Percentiles rank a stretch among this genome's conserved stretches.
Evolutionary conservation across 2,797 vertebrate genomes (phyloP).

Genomic region (Poeciliopsis paucimaculata): DNA sequence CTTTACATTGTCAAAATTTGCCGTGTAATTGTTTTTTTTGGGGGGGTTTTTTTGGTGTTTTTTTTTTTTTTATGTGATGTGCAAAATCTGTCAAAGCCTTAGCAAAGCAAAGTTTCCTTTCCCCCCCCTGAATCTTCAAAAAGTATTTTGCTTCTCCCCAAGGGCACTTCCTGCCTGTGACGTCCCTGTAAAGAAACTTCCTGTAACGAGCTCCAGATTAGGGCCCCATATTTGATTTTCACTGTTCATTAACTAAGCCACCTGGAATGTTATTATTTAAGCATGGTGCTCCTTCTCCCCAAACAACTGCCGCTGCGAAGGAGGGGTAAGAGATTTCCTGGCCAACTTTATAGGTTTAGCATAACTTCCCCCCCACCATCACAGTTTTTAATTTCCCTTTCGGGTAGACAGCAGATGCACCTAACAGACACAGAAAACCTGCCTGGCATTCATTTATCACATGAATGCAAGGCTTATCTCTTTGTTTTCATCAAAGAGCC

Average conservation of each 20-base stretch:
- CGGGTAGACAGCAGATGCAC: constrained; percentile 76
- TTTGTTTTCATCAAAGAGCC: constrained; percentile 49
- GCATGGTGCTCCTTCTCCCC: constrained; percentile 82
- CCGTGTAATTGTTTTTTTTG: not conserved
- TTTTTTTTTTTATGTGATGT: not conserved
- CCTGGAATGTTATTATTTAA: constrained; percentile 89
- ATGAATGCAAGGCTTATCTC: constrained; percentile 50
- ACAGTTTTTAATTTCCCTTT: constrained; percentile 80
- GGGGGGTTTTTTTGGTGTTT: too few species aligned
- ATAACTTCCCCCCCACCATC: constrained; percentile 68
- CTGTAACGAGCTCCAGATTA: constrained; percentile 86
- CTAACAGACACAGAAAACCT: constrained; percentile 69
- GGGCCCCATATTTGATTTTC: constrained; percentile 86
- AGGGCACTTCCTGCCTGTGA: constrained; percentile 77
- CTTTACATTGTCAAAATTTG: not conserved
- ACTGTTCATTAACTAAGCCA: constrained; percentile 89
- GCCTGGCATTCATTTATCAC: constrained; percentile 69
- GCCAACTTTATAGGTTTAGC: constrained; percentile 83
- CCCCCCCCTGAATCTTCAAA: constrained; percentile 30
- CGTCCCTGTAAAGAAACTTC: constrained; percentile 84
- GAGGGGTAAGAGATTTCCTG: constrained; percentile 74
- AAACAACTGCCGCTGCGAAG: constrained; percentile 83
- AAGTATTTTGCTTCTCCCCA: constrained; percentile 58
- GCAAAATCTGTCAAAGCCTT: not conserved
- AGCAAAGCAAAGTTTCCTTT: constrained; percentile 36